Evolutionary conservation across 2,888 invertebrate species (phyloP).

Genomic region (Baronia brevicornis): DNA sequence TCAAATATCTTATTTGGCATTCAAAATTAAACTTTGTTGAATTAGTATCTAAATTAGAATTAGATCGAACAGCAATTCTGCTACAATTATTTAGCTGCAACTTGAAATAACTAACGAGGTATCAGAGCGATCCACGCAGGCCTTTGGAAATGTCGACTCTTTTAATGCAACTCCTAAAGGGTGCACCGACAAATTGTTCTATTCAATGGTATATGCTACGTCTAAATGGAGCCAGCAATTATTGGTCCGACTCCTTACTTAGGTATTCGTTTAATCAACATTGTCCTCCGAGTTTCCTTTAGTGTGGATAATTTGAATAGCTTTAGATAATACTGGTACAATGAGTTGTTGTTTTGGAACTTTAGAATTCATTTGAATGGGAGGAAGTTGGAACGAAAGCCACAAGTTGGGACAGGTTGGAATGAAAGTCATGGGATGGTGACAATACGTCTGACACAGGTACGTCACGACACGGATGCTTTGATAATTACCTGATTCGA

Average conservation of each 20-base stretch:
- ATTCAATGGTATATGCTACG: slow-evolving; percentile 54
- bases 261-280: slow-evolving; percentile 72
- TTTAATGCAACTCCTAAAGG: slow-evolving; percentile 48
- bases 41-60: slow-evolving; percentile 22
- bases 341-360: slow-evolving; percentile 48
- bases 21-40: slow-evolving; percentile 24
- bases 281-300: slow-evolving; percentile 54
- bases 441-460: too few relatives aligned
- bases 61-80: slow-evolving; percentile 31
- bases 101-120: slow-evolving; percentile 66
- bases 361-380: slow-evolving; percentile 31
- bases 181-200: slow-evolving; percentile 66
- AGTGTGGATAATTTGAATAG: slow-evolving; percentile 40
- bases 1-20: slow-evolving; percentile 5
- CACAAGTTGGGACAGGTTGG: too few relatives aligned
- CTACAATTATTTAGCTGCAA: slow-evolving; percentile 66
- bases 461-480: too few relatives aligned
- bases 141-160: slow-evolving; percentile 59
- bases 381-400: slow-evolving; percentile 13
- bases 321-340: slow-evolving; percentile 40
- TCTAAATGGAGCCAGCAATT: slow-evolving; percentile 49
- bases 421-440: too few relatives aligned
- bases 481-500: too few relatives aligned
- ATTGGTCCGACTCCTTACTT: slow-evolving; percentile 46
- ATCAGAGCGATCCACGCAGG: slow-evolving; percentile 50